Evolutionary conservation across 2,797 vertebrate species (phyloP).

Genomic region (Enteromius paludinosus): DNA sequence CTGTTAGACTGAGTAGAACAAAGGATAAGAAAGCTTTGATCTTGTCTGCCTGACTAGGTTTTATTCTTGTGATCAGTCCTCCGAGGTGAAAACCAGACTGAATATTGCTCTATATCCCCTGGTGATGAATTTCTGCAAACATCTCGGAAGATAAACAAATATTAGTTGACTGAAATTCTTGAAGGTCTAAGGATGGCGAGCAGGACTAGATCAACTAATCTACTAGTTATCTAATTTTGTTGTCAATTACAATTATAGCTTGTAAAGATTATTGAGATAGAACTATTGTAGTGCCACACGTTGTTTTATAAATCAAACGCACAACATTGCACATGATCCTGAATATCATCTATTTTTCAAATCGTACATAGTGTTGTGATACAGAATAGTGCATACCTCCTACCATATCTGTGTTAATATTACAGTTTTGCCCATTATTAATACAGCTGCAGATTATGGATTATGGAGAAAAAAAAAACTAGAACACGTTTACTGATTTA

Average conservation of each 20-base stretch:
- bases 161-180: not conserved
- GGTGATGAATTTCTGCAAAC: not conserved
- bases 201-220: not conserved
- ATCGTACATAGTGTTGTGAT: not conserved
- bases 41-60: constrained; percentile 17
- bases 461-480: not conserved
- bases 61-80: constrained; percentile 4
- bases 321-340: not conserved
- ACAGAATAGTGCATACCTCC: not conserved
- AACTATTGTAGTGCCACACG: not conserved
- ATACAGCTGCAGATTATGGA: not conserved
- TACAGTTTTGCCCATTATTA: not conserved
- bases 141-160: not conserved
- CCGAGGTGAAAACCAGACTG: not conserved
- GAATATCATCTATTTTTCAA: not conserved
- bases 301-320: not conserved
- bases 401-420: not conserved
- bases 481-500: not conserved
- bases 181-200: not conserved
- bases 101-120: not conserved
- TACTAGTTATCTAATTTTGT: not conserved
- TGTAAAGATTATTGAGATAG: not conserved
- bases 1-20: not conserved
- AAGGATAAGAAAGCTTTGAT: constrained; percentile 37
- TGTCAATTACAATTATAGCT: not conserved